Evolutionary conservation across 1,140 invertebrate species (phyloP).

Genomic region (Dryas iulia): DNA sequence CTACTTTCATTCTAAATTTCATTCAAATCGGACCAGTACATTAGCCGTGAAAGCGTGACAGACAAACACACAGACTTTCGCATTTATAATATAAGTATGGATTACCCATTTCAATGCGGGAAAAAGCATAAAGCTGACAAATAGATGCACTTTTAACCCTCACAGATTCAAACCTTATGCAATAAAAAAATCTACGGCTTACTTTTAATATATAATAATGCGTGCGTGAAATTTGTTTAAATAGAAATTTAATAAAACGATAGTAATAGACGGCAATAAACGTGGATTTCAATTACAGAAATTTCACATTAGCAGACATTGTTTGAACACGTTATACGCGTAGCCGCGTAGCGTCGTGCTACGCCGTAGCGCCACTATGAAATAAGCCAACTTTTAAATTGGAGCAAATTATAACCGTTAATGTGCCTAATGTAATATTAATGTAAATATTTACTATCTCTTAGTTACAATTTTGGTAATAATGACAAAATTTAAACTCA

Average conservation of each 20-base stretch:
- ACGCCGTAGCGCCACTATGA: neutral
- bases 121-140: no score
- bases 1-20: no score
- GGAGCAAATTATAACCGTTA: neutral
- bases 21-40: no score
- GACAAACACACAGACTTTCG: no score
- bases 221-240: neutral
- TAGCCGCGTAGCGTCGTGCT: neutral
- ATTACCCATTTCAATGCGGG: no score
- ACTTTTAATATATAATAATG: no score
- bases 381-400: neutral
- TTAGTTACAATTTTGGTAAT: neutral
- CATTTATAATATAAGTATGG: no score
- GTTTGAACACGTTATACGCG: conserved; percentile 1
- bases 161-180: no score
- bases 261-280: neutral
- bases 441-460: neutral
- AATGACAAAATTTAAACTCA: no score
- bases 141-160: no score
- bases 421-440: neutral
- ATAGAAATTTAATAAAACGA: neutral
- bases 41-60: no score
- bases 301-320: conserved; percentile 1
- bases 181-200: no score
- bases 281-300: neutral